phyloP scores from a whole-genome alignment of 1,140 invertebrate genomes.

The Papilio helenus region DNA sequence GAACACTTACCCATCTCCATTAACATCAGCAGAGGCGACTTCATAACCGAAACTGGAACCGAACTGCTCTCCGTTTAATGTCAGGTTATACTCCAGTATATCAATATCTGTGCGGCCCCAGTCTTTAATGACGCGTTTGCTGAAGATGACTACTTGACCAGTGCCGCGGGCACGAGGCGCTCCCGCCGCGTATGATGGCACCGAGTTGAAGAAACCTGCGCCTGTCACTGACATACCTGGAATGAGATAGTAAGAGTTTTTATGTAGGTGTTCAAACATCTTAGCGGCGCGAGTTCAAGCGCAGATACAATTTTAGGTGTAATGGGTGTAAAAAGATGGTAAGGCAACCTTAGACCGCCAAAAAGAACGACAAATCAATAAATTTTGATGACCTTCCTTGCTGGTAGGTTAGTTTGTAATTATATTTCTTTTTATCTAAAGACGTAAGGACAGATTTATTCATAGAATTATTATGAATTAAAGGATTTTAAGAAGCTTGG shows the following conservation, averaged over 20 bases:
- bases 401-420: not conserved
- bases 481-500: no score
- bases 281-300: no score
- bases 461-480: no score
- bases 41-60: constrained; percentile 96
- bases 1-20: constrained; percentile 90
- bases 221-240: constrained; percentile 94
- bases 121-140: constrained; percentile 82
- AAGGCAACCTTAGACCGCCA: no score
- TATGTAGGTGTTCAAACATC: not conserved
- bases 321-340: no score
- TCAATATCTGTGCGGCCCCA: constrained; percentile 80
- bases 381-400: not conserved
- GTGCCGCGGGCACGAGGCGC: constrained; percentile 93
- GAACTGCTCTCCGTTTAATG: constrained; percentile 92
- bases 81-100: constrained; percentile 85
- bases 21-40: constrained; percentile 91
- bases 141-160: constrained; percentile 93
- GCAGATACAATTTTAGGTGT: no score
- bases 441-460: no score
- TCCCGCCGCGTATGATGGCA: constrained; percentile 90
- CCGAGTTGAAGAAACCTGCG: constrained; percentile 88
- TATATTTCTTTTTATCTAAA: not conserved
- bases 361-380: no score
- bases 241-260: constrained; percentile 51